Conservation (phyloP, 2,888 invertebrate species). For the Mylabris sibirica region DNA sequence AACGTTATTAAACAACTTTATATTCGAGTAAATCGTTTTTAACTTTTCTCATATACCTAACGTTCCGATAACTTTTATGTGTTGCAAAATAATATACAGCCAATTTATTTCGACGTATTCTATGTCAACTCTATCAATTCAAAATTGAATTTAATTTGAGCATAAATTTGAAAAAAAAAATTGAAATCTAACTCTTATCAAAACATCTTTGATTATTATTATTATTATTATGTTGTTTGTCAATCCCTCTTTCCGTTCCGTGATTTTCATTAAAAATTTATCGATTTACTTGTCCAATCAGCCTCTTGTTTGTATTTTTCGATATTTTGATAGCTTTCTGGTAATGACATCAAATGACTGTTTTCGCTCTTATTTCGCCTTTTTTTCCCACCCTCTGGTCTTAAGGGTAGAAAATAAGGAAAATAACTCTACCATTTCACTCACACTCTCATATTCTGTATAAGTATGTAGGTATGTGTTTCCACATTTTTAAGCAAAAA, state of each 20-base stretch:
- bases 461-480: not conserved
- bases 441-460: no score
- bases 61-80: constrained; percentile 34
- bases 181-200: not conserved
- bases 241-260: not conserved
- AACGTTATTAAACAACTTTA: constrained; percentile 50
- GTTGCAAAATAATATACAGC: constrained; percentile 1
- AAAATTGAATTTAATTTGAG: no score
- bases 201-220: not conserved
- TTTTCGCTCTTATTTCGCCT: not conserved
- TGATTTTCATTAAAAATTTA: constrained; percentile 8
- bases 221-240: not conserved
- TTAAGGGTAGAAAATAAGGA: not conserved
- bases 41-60: constrained; percentile 45
- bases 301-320: not conserved
- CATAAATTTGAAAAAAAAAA: no score
- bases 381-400: not conserved
- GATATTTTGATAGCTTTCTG: not conserved
- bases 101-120: not conserved
- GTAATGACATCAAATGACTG: not conserved
- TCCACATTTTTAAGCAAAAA: not conserved
- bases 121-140: no score
- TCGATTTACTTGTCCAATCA: not conserved
- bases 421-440: not conserved
- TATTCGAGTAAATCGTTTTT: constrained; percentile 42